These are phyloP conservation scores for Lucilia sericata DNA, from an alignment of 1,140 invertebrate species.

Conservation along the genomic window DNA sequence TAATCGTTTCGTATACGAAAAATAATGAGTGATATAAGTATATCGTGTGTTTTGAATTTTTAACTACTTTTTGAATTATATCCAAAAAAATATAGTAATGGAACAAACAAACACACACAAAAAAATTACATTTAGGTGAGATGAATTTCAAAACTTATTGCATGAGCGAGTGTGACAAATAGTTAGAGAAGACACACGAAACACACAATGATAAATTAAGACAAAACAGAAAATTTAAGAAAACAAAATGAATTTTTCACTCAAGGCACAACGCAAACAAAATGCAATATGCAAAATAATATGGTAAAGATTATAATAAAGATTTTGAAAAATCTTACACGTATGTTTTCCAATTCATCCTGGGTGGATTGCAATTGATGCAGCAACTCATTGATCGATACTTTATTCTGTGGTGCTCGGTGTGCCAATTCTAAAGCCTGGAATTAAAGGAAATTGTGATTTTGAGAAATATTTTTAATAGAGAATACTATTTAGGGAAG, in stretches of 20 bases:
- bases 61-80: neutral
- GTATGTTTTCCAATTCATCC: constrained; percentile 85
- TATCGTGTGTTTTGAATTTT: neutral
- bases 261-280: constrained; percentile 64
- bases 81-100: too few relatives aligned
- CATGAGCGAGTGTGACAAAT: neutral
- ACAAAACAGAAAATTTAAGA: neutral
- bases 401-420: constrained; percentile 71
- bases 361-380: constrained; percentile 84
- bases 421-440: constrained; percentile 75
- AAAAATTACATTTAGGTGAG: neutral
- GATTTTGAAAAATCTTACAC: constrained; percentile 75
- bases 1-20: neutral
- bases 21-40: constrained; percentile 21
- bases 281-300: constrained; percentile 67
- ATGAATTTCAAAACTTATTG: neutral
- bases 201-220: neutral
- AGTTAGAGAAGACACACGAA: neutral
- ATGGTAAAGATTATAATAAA: constrained; percentile 65
- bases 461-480: too few relatives aligned
- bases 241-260: constrained; percentile 12
- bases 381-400: constrained; percentile 81
- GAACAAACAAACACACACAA: neutral
- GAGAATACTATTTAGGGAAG: too few relatives aligned
- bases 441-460: too few relatives aligned